Percentiles rank a stretch among this genome's conserved stretches.
phyloP scores from a whole-genome alignment of 2,888 invertebrate species.

The Pandemis corylana region DNA sequence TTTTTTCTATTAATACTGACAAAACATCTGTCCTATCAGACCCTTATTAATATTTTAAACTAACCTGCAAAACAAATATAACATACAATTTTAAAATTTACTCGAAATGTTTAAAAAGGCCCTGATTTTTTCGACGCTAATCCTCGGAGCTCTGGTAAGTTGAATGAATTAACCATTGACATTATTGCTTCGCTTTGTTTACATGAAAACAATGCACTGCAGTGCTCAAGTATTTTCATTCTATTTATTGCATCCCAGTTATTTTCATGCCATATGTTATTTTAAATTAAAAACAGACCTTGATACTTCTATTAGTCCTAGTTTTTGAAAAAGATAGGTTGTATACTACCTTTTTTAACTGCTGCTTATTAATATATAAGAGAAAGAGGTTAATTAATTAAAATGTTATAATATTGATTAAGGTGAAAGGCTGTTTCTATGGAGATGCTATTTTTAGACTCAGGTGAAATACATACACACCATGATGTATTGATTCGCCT shows the following conservation, averaged over 20 bases:
- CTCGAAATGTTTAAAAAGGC: conserved; percentile 19
- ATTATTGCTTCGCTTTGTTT: background rate
- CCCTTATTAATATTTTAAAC: background rate
- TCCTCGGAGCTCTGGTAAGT: conserved; percentile 35
- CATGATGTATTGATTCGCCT: conserved; percentile 3
- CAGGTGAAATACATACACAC: background rate
- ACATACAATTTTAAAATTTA: background rate
- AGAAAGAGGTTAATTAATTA: background rate
- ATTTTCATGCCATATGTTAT: background rate
- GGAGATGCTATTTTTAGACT: conserved; percentile 2
- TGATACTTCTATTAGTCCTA: background rate
- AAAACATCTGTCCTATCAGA: background rate
- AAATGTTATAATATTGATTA: background rate
- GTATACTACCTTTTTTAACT: background rate
- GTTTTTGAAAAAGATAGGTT: background rate
- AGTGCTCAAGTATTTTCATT: too few species aligned
- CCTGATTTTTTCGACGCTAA: conserved; percentile 8
- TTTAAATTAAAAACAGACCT: background rate
- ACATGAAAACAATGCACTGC: background rate
- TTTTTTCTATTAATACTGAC: background rate
- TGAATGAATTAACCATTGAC: background rate
- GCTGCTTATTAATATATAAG: background rate
- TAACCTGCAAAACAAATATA: background rate
- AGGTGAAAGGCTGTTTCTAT: background rate
- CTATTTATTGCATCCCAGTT: too few species aligned